A percentile compares a stretch with the other conserved stretches of the same genome.
These are phyloP conservation scores for Caloenas nicobarica DNA, from an alignment of 2,113 vertebrate genomes.

Conservation along the genomic window DNA sequence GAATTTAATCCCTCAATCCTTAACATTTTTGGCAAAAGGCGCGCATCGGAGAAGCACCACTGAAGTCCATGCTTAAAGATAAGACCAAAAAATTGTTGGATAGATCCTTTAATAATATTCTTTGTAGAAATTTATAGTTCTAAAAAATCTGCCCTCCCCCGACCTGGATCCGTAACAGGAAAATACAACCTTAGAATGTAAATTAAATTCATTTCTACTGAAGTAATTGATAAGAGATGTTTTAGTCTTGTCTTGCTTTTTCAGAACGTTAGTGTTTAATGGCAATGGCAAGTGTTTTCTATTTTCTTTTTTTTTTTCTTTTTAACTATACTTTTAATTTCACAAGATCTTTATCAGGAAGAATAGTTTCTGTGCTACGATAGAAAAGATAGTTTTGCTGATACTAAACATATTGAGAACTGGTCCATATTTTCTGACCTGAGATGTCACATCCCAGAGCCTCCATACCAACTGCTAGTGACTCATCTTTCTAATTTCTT, in stretches of 20 bases:
- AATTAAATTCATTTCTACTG: background rate
- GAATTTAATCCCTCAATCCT: slow-evolving; percentile 41
- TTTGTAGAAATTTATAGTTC: background rate
- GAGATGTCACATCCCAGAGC: background rate
- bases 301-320: background rate
- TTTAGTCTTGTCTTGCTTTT: background rate
- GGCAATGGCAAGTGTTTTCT: background rate
- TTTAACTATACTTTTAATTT: background rate
- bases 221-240: slow-evolving; percentile 3
- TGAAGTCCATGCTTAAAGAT: background rate
- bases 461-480: background rate
- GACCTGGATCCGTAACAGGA: background rate
- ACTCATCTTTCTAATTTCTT: background rate
- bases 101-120: background rate
- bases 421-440: background rate
- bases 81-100: background rate
- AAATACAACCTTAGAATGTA: background rate
- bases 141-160: background rate
- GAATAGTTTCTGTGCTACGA: background rate
- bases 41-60: background rate
- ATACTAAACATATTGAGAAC: background rate
- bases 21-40: background rate
- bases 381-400: background rate
- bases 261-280: background rate
- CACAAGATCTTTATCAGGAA: background rate